Base-by-base conservation (phyloP, 2,888 invertebrate species). In the Calameuta pallipes region DNA sequence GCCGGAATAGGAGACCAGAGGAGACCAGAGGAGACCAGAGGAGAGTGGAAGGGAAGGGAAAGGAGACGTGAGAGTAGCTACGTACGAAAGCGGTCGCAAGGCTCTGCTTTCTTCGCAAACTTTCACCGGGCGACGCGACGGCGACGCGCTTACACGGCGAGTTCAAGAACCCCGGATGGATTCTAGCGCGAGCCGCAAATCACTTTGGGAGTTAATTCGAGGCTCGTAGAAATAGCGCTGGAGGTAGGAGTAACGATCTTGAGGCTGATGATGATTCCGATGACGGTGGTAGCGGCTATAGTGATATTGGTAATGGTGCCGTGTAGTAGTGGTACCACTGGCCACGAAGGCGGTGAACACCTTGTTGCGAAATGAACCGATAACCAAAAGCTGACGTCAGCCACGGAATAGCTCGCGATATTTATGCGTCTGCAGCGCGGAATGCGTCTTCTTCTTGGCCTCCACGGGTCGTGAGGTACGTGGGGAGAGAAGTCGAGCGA, bases 21-120 rank as follows among this genome's bases (percentile, higher is more conserved):
- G 71, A 75, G 73, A 69, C 30, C n/a, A 11, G 71, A 76, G 76
- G 41, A 37, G 35, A 35, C 11, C 13, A 37, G 69, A 68, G 68
- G 74, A 68, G 13, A 80, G 76, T 73, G 31, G 56, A n/a, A 35
- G 35, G 74, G 35, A 30, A 68, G n/a, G 36, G 12, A 80, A 74
- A 70, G 79, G 79, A 78, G 78, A 76, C 75, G 79, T 75, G 56
- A 56, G 56, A 56, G 56, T 56, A 56, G 56, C 56, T 23, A 56
- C 23, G 56, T 56, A 56, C 56, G 56, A 56, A 56, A 56, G 56
- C 56, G 56, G 56, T 56, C 56, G 56, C 56, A 9, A 79, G 82
- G 82, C 81, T 76, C 86, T 87, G 88, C 90, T 90, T 90, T 91
- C 90, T 90, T 90, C 85, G 90, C 89, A 84, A 89, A 90, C 90